Evolutionary conservation across 2,888 invertebrate species (phyloP).

Genomic region (Sphecodes monilicornis): DNA sequence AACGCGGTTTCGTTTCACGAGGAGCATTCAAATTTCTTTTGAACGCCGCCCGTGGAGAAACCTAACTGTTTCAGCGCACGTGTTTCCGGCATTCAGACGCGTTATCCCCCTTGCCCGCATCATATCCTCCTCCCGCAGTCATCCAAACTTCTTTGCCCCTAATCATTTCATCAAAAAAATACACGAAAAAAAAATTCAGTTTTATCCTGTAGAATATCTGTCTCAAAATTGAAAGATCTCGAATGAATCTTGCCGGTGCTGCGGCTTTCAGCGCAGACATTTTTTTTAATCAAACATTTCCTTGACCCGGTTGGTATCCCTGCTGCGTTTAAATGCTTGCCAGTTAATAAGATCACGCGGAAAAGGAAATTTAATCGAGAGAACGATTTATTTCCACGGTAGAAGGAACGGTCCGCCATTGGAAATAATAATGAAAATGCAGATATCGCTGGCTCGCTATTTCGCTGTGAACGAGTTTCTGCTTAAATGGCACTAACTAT

Average conservation of each 20-base stretch:
- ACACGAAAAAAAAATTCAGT: not conserved
- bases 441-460: conserved; percentile 4
- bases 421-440: conserved; percentile 18
- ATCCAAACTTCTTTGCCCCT: not conserved
- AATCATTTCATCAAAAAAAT: not conserved
- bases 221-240: not conserved
- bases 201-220: not conserved
- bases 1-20: conserved; percentile 38
- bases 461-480: not conserved
- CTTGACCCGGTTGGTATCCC: not conserved
- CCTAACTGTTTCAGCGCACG: conserved; percentile 15
- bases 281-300: not conserved
- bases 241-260: not conserved
- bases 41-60: conserved; percentile 9
- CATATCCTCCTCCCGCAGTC: not conserved
- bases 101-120: conserved; percentile 1
- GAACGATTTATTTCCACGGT: not conserved
- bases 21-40: conserved; percentile 33
- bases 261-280: not conserved
- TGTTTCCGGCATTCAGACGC: conserved; percentile 22
- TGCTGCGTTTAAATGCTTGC: not conserved
- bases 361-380: not conserved
- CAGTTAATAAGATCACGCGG: conserved; percentile 5
- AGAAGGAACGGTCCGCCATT: not conserved
- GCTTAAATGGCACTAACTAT: not conserved